Percentiles rank a stretch among this genome's conserved stretches.
Conservation (phyloP, 2,797 vertebrate genomes). For the Scyliorhinus canicula region DNA sequence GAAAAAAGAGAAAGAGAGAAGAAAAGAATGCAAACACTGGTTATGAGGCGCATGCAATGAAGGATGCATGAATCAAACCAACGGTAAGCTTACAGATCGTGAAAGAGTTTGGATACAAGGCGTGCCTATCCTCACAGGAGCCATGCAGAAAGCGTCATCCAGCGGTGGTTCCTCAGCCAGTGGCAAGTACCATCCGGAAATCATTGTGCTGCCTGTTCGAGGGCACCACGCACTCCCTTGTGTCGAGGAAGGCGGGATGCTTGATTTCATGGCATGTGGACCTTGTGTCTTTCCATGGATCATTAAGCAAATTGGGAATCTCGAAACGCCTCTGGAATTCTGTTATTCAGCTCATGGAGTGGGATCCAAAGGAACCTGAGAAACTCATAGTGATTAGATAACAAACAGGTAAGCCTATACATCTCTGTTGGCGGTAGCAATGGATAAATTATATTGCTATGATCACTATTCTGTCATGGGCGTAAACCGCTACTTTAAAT, state of each 20-base stretch:
- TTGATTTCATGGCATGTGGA: neutral
- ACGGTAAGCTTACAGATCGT: constrained; percentile 66
- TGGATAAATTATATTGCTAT: neutral
- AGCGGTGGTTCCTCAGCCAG: neutral
- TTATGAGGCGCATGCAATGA: constrained; percentile 94
- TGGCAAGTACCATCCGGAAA: constrained; percentile 4
- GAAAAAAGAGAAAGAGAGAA: constrained; percentile 70
- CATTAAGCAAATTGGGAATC: neutral
- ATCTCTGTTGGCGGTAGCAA: neutral
- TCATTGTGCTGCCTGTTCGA: neutral
- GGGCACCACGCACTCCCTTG: neutral
- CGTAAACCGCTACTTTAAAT: neutral
- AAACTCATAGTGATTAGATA: neutral
- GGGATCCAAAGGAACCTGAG: neutral
- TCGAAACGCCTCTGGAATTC: neutral
- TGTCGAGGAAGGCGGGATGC: neutral
- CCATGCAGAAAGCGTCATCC: constrained; percentile 15
- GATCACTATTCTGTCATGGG: no score
- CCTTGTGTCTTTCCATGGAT: constrained; percentile 29
- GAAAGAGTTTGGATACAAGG: constrained; percentile 55
- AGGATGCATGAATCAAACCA: constrained; percentile 80
- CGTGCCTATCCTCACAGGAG: constrained; percentile 10
- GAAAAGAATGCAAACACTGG: constrained; percentile 82
- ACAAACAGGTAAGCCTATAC: neutral
- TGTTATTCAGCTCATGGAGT: constrained; percentile 19